Base-by-base conservation (phyloP, 2,888 invertebrate genomes). In the Saturnia pavonia region DNA sequence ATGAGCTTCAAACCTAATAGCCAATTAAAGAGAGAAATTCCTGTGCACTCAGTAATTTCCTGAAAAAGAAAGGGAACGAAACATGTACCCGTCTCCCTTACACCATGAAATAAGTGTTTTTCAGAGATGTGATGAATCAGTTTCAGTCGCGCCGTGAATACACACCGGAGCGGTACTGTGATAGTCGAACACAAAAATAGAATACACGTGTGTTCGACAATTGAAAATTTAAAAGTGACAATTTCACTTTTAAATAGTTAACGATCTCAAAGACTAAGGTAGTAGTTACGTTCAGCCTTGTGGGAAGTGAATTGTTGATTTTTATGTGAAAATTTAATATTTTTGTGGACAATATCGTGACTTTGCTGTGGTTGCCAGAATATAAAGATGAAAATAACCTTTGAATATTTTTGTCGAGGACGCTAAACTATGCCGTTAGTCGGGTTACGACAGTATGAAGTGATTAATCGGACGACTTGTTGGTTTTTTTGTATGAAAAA, bases 341-440 rank as follows among this genome's bases (percentile, higher is more conserved):
- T 19, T 34, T 60, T 69, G 45, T 69, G 45, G 57, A 40, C 68
- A 65, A 71, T 19, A 65, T 65, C 40, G 65, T 77, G 77, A 81
- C 78, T 81, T 81, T 78, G 79, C 79, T 72, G 75, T 70, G 75
- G 78, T 78, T 84, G 84, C 82, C 83, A 84, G 80, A 78, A 78
- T 84, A 77, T 82, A 80, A 76, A 77, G 85, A 82, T 85, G 73
- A 79, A 85, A 86, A 86, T 86, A 86, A 82, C 82, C 75, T 74
- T 70, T 68, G 83, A 79, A 82, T 85, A 85, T 86, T 86, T 85
- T 82, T 74, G 82, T 80, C 84, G 84, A 80, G 83, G 84, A 80
- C 84, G 78, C 74, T 70, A 70, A 74, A 77, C 77, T 79, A 76
- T 78, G 77, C 70, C 72, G 75, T 71, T 71, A 72, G 72, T 40